A percentile compares a stretch with the other conserved stretches of the same genome.
These are phyloP conservation scores for Drosophila anceps DNA, from an alignment of 2,888 invertebrate species.

Conservation along the genomic window DNA sequence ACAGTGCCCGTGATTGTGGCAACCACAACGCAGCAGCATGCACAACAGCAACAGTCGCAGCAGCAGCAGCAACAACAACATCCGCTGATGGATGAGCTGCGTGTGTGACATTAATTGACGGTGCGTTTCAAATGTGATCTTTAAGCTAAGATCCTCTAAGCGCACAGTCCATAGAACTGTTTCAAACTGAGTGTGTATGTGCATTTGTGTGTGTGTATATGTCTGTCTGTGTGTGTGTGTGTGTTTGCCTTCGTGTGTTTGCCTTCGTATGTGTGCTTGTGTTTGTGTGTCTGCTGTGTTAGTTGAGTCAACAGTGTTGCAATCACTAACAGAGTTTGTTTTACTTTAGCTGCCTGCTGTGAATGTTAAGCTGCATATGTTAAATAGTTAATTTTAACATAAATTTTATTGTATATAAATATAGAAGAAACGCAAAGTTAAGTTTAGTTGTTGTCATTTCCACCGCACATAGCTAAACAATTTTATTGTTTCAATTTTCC, in stretches of 20 bases:
- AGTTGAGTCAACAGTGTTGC: constrained; percentile 41
- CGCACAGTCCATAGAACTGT: constrained; percentile 61
- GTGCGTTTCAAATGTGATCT: constrained; percentile 85
- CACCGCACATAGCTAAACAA: background rate
- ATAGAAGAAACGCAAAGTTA: constrained; percentile 16
- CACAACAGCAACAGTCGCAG: constrained; percentile 72
- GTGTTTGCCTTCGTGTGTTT: too few relatives aligned
- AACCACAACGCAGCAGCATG: constrained; percentile 73
- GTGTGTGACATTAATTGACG: constrained; percentile 91
- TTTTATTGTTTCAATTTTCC: constrained; percentile 1
- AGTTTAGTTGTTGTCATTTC: constrained; percentile 15
- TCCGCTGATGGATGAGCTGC: constrained; percentile 91
- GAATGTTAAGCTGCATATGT: constrained; percentile 38
- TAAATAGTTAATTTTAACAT: constrained; percentile 44
- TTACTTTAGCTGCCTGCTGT: constrained; percentile 41
- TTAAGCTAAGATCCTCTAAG: constrained; percentile 63
- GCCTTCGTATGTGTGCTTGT: constrained; percentile 4
- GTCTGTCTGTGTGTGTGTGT: constrained; percentile 6
- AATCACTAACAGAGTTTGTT: constrained; percentile 25
- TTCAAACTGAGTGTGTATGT: constrained; percentile 36
- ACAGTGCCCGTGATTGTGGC: constrained; percentile 76
- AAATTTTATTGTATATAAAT: constrained; percentile 45
- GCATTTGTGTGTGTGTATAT: constrained; percentile 12
- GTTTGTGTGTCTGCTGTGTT: constrained; percentile 19
- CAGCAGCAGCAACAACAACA: constrained; percentile 84